Conservation (phyloP, 1,140 invertebrate species). For the Idris sp. region DNA sequence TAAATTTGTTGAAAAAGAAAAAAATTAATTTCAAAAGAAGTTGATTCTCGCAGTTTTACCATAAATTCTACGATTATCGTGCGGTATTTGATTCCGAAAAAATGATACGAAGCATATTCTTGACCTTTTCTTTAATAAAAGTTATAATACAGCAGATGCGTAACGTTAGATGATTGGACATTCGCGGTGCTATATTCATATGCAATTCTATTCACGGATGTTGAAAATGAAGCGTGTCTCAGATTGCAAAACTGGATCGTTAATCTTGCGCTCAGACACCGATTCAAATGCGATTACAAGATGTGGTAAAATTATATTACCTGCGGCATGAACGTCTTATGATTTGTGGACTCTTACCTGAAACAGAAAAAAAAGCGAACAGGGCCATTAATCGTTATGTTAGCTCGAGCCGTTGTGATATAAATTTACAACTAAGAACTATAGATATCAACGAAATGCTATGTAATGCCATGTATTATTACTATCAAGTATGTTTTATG, state of each 20-base stretch:
- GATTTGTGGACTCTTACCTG: constrained; percentile 62
- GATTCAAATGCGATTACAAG: constrained; percentile 61
- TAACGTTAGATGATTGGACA: not conserved
- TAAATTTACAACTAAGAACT: constrained; percentile 53
- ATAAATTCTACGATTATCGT: too few species aligned
- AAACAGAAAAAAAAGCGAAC: constrained; percentile 55
- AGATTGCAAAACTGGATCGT: constrained; percentile 55
- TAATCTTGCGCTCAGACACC: constrained; percentile 45
- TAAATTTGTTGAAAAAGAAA: too few species aligned
- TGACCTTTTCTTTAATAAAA: not conserved
- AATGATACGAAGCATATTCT: too few species aligned
- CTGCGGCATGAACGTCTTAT: constrained; percentile 48
- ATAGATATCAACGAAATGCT: constrained; percentile 42
- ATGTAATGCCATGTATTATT: constrained; percentile 42
- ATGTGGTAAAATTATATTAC: constrained; percentile 60
- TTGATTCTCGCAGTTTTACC: too few species aligned
- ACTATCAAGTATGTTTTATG: constrained; percentile 26
- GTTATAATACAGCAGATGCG: not conserved
- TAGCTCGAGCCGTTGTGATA: constrained; percentile 25
- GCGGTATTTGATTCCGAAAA: too few species aligned
- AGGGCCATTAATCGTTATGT: constrained; percentile 52
- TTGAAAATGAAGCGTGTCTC: constrained; percentile 53
- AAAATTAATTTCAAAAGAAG: too few species aligned
- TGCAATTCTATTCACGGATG: constrained; percentile 46
- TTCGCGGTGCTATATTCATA: constrained; percentile 4